Conservation (phyloP, 2,113 vertebrate genomes). For the Sinocyclocheilus anophthalmus region DNA sequence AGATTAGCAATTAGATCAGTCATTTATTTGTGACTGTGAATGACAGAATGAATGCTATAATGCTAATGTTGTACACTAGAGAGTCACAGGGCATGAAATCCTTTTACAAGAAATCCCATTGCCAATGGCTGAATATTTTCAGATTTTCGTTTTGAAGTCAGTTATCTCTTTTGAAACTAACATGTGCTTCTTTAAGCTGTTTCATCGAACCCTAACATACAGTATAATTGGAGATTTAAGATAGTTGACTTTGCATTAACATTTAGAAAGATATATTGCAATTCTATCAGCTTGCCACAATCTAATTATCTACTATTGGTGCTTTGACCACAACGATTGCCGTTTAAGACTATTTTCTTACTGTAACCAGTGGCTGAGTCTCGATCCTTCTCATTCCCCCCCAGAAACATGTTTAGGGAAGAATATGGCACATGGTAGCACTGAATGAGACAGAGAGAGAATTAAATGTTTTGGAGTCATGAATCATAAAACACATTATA, state of each 20-base stretch:
- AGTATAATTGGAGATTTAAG: neutral
- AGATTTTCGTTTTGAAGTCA: too few relatives aligned
- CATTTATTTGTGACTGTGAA: too few relatives aligned
- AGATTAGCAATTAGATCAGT: too few relatives aligned
- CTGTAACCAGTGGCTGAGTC: constrained; percentile 75
- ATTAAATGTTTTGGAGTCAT: neutral
- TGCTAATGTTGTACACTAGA: too few relatives aligned
- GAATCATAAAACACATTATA: neutral
- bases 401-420: constrained; percentile 77
- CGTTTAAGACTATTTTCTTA: constrained; percentile 56
- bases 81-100: too few relatives aligned
- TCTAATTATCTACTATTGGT: neutral
- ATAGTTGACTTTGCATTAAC: neutral
- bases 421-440: constrained; percentile 73
- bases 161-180: too few relatives aligned
- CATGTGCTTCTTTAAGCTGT: too few relatives aligned
- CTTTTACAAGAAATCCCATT: too few relatives aligned
- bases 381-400: constrained; percentile 67
- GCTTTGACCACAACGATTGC: neutral
- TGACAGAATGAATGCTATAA: too few relatives aligned
- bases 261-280: neutral
- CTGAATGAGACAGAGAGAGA: constrained; percentile 48
- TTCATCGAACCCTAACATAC: too few relatives aligned
- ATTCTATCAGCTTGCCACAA: too few relatives aligned
- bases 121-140: too few relatives aligned